A percentile compares a stretch with the other conserved stretches of the same genome.
Conservation (phyloP, 2,797 vertebrate genomes). For the Centroberyx gerrardi region DNA sequence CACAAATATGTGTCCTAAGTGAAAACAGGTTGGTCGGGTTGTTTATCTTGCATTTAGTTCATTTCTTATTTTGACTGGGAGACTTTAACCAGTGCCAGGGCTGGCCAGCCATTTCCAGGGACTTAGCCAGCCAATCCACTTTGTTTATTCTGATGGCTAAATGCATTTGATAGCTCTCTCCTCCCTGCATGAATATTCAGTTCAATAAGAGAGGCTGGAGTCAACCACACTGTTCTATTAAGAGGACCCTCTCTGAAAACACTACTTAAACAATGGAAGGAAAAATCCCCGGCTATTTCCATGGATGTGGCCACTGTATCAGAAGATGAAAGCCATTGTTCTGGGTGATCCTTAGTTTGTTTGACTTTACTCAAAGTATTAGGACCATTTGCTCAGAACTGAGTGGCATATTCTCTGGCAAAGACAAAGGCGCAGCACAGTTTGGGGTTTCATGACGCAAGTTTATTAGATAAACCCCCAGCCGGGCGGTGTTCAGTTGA, state of each 20-base stretch:
- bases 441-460: slow-evolving; percentile 30
- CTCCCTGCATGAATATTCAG: slow-evolving; percentile 42
- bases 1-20: slow-evolving; percentile 77
- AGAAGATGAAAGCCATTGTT: slow-evolving; percentile 44
- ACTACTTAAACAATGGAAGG: slow-evolving; percentile 12
- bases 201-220: slow-evolving; percentile 23
- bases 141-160: slow-evolving; percentile 66
- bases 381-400: slow-evolving; percentile 26
- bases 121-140: slow-evolving; percentile 55
- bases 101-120: slow-evolving; percentile 44
- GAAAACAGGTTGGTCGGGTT: slow-evolving; percentile 68
- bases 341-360: slow-evolving; percentile 34
- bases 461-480: slow-evolving; percentile 50
- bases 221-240: slow-evolving; percentile 31
- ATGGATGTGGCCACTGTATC: slow-evolving; percentile 24
- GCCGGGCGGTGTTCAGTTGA: slow-evolving; percentile 40
- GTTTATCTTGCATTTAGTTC: slow-evolving; percentile 72
- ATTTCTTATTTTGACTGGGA: slow-evolving; percentile 74
- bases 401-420: slow-evolving; percentile 28
- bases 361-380: slow-evolving; percentile 53
- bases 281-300: slow-evolving; percentile 2
- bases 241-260: slow-evolving; percentile 33
- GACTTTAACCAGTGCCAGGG: slow-evolving; percentile 59
- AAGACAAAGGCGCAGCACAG: slow-evolving; percentile 23
- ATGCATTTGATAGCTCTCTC: slow-evolving; percentile 54